These are phyloP conservation scores for Papilio aristodemus DNA, from an alignment of 1,140 invertebrate species.

Conservation along the genomic window DNA sequence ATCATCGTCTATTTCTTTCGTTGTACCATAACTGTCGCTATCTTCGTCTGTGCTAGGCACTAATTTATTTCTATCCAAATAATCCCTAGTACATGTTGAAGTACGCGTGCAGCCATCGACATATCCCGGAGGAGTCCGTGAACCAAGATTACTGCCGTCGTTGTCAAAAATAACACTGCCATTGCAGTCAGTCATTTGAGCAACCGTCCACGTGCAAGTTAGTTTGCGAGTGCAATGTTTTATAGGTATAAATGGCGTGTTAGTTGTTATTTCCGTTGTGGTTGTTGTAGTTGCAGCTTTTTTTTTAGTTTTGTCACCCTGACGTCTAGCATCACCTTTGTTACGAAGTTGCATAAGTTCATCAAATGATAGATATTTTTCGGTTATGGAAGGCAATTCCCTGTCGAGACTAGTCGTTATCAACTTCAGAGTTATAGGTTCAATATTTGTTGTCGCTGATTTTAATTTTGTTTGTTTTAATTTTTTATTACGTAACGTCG, in stretches of 20 bases:
- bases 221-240: conserved; percentile 69
- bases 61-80: conserved; percentile 64
- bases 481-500: conserved; percentile 58
- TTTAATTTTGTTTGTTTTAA: conserved; percentile 38
- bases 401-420: conserved; percentile 50
- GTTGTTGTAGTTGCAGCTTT: conserved; percentile 34
- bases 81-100: conserved; percentile 67
- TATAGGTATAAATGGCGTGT: conserved; percentile 57
- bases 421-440: conserved; percentile 47
- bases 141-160: conserved; percentile 42
- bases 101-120: conserved; percentile 71
- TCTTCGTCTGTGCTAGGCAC: conserved; percentile 40
- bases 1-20: conserved; percentile 48
- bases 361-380: conserved; percentile 75
- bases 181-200: conserved; percentile 46
- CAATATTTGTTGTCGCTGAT: conserved; percentile 36
- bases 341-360: conserved; percentile 68
- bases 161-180: conserved; percentile 42
- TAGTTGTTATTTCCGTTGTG: conserved; percentile 42
- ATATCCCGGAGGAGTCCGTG: conserved; percentile 64
- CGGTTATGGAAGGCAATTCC: conserved; percentile 46
- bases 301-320: conserved; percentile 36
- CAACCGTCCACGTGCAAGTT: conserved; percentile 71
- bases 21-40: conserved; percentile 31
- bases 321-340: conserved; percentile 43